Evolutionary conservation across 2,888 invertebrate species (phyloP).

Genomic region (Julus scanicus): DNA sequence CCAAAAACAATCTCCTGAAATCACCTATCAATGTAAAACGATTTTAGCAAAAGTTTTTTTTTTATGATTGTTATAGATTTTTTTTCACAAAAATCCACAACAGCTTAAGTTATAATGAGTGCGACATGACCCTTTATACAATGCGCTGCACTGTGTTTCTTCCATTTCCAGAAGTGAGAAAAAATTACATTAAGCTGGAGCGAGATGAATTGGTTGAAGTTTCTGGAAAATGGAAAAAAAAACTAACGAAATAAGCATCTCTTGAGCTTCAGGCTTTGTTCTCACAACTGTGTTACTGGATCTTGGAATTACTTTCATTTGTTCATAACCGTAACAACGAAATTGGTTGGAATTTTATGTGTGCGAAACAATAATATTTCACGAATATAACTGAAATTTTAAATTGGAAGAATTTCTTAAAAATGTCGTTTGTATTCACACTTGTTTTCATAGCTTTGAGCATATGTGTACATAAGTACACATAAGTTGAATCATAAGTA

Average conservation of each 20-base stretch:
- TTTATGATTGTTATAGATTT: constrained; percentile 28
- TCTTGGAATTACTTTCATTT: background rate
- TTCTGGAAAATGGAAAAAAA: constrained; percentile 20
- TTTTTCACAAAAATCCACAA: background rate
- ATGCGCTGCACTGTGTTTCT: background rate
- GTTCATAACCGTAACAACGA: background rate
- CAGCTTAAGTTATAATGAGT: constrained; percentile 26
- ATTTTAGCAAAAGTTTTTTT: constrained; percentile 12
- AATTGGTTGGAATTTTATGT: constrained; percentile 26
- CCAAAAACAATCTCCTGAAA: constrained; percentile 28
- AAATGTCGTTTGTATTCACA: no score
- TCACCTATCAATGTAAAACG: constrained; percentile 14
- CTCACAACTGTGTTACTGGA: background rate
- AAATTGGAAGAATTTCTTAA: no score
- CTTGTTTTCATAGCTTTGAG: no score
- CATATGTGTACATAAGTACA: no score
- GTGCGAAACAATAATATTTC: background rate
- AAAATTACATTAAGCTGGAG: constrained; percentile 20
- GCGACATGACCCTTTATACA: no score
- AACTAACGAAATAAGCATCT: constrained; percentile 12
- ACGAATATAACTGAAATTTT: no score
- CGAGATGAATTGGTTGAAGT: constrained; percentile 16
- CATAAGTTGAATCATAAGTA: no score
- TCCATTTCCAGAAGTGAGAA: background rate
- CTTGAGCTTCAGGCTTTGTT: background rate